Conservation (phyloP, 2,888 invertebrate genomes). For the Neria commutata region DNA sequence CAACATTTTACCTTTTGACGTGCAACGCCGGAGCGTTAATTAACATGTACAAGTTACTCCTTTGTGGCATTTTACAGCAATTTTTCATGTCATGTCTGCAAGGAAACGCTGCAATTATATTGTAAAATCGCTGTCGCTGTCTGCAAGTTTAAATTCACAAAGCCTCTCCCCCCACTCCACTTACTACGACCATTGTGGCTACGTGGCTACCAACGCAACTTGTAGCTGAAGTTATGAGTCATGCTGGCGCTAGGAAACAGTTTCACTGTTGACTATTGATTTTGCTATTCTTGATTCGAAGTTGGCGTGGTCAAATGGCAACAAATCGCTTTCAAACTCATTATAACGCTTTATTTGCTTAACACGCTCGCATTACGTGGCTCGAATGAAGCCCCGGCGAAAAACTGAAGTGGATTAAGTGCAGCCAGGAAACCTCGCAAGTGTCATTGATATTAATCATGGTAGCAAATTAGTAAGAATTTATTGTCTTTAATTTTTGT, state of each 20-base stretch:
- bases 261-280: neutral
- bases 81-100: neutral
- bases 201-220: neutral
- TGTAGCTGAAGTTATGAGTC: neutral
- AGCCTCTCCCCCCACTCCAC: neutral
- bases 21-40: too few species aligned
- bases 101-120: neutral
- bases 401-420: neutral
- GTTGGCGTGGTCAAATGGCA: neutral
- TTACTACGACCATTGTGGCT: neutral
- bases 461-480: too few species aligned
- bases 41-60: neutral
- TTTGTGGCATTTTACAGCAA: neutral
- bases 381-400: neutral
- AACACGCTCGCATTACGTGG: neutral
- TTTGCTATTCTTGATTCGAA: neutral
- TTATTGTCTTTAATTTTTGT: neutral
- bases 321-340: neutral
- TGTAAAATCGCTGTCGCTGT: neutral
- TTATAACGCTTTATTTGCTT: neutral
- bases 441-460: neutral
- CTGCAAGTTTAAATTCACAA: neutral
- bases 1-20: too few species aligned
- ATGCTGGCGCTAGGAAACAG: too few species aligned
- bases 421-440: too few species aligned